These are phyloP conservation scores for Frankliniella intonsa DNA, from an alignment of 2,888 invertebrate species.

Conservation along the genomic window DNA sequence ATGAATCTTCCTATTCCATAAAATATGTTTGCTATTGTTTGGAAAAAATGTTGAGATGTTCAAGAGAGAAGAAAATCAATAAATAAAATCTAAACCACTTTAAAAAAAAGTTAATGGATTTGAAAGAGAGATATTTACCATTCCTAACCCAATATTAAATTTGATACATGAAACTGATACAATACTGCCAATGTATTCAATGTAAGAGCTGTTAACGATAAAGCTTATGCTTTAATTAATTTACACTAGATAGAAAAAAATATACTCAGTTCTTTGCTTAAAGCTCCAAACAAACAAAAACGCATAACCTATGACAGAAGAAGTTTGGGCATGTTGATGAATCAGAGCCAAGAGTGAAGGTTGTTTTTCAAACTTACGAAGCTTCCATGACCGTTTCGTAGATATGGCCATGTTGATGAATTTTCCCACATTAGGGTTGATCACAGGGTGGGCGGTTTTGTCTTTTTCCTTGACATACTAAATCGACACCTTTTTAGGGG, in stretches of 20 bases:
- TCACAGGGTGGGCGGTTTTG: slow-evolving; percentile 22
- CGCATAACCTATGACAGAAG: slow-evolving; percentile 30
- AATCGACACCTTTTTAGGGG: not conserved
- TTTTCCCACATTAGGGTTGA: not conserved
- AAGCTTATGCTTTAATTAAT: not conserved
- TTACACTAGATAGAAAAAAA: not conserved
- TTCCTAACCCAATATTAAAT: too few relatives aligned
- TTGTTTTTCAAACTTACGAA: slow-evolving; percentile 59
- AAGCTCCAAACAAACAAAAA: slow-evolving; percentile 29
- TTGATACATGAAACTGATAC: not conserved
- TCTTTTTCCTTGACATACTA: slow-evolving; percentile 32
- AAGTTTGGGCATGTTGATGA: not conserved
- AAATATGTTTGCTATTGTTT: too few relatives aligned
- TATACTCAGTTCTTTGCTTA: slow-evolving; percentile 27
- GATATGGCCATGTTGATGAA: slow-evolving; percentile 43
- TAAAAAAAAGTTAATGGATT: too few relatives aligned
- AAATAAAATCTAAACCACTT: not conserved
- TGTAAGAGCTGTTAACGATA: not conserved
- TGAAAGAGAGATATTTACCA: too few relatives aligned
- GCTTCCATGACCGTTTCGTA: slow-evolving; percentile 72
- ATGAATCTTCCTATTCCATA: too few relatives aligned
- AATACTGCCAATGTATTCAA: not conserved
- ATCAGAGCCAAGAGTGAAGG: not conserved
- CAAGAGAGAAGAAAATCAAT: not conserved
- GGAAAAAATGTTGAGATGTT: slow-evolving; percentile 23